Conservation (phyloP, 2,797 vertebrate genomes). For the Microctenopoma lineatum region DNA sequence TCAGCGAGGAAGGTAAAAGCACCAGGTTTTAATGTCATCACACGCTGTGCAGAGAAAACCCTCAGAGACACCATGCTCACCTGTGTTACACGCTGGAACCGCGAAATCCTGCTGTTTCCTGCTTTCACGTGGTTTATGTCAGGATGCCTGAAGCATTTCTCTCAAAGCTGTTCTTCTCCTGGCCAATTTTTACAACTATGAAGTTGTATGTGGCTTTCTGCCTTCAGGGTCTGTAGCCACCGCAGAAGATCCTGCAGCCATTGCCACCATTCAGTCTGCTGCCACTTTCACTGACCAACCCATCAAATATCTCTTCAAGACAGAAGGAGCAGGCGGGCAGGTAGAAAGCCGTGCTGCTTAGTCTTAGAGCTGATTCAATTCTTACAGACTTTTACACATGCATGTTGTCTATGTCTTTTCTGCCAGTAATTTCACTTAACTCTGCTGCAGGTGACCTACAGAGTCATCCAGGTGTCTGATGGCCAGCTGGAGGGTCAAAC, state of each 20-base stretch:
- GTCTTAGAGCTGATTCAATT: too few relatives aligned
- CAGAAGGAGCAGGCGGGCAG: conserved; percentile 91
- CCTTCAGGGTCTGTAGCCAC: conserved; percentile 89
- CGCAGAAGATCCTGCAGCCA: conserved; percentile 91
- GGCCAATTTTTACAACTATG: too few relatives aligned
- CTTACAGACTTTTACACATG: too few relatives aligned
- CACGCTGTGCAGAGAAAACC: too few relatives aligned
- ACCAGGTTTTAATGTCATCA: background rate
- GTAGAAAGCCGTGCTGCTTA: conserved; percentile 66
- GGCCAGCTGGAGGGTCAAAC: conserved; percentile 93
- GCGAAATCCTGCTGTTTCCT: background rate
- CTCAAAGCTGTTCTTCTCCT: background rate
- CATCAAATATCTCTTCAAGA: conserved; percentile 95
- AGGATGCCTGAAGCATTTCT: background rate
- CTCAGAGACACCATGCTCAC: too few relatives aligned
- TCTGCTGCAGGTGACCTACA: conserved; percentile 89
- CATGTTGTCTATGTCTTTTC: too few relatives aligned
- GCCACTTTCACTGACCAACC: conserved; percentile 91
- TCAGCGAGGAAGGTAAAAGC: conserved; percentile 78
- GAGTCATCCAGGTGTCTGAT: conserved; percentile 94
- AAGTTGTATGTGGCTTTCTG: background rate
- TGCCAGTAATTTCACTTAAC: background rate
- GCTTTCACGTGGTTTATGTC: background rate
- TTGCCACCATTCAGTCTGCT: conserved; percentile 92
- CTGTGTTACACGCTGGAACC: too few relatives aligned